These are phyloP conservation scores for Bergia puertoricense DNA, from an alignment of 92 coral and sea anemone genomes.

Conservation along the genomic window DNA sequence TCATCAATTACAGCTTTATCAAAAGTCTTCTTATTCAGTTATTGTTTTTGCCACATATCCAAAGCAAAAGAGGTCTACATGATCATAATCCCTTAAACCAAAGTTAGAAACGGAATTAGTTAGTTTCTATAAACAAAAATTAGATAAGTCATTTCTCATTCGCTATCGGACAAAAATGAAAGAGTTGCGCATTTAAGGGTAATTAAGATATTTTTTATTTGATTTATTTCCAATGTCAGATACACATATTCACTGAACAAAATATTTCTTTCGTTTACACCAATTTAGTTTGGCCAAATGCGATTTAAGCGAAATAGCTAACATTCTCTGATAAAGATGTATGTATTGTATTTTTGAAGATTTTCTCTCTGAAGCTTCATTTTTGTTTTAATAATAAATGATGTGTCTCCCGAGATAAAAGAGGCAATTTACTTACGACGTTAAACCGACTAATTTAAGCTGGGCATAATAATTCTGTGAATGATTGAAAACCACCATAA, in stretches of 20 bases:
- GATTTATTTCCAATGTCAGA: conserved; percentile 1
- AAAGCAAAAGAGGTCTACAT: not conserved
- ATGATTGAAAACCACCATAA: not conserved
- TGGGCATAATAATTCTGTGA: not conserved
- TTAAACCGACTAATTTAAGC: not conserved
- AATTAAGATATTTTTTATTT: not conserved
- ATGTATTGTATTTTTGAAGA: not conserved
- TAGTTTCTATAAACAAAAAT: conserved; percentile 10
- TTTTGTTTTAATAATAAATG: not conserved
- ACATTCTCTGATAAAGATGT: not conserved
- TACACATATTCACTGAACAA: not conserved
- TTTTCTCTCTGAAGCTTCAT: not conserved
- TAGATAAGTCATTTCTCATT: not conserved
- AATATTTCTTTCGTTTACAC: not conserved
- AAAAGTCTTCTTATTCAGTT: not conserved
- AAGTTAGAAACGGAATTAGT: not conserved
- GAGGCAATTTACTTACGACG: not conserved
- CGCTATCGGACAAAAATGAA: conserved; percentile 9
- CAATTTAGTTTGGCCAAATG: not conserved
- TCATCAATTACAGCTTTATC: not conserved
- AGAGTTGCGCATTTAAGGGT: conserved; percentile 12
- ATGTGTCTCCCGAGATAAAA: not conserved
- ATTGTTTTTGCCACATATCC: not conserved
- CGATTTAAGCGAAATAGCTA: not conserved
- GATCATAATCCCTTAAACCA: not conserved